Conservation (phyloP, 2,797 vertebrate genomes). For the Pangasius krempfi region DNA sequence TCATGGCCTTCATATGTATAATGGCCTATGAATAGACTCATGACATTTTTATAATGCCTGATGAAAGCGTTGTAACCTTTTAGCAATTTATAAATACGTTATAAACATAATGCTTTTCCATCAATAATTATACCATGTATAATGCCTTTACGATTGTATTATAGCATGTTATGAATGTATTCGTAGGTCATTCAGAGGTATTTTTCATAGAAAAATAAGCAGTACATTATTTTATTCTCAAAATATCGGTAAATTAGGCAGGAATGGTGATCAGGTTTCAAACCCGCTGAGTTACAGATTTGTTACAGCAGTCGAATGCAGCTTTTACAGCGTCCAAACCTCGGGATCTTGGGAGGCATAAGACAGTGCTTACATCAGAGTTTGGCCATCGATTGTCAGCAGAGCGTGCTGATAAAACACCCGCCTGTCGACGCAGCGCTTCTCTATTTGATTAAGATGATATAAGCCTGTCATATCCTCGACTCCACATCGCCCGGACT, state of each 20-base stretch:
- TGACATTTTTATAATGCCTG: no score
- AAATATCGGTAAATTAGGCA: neutral
- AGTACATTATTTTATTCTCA: no score
- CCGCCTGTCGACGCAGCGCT: conserved; percentile 20
- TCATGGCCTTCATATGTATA: neutral
- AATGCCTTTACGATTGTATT: neutral
- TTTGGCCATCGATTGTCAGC: conserved; percentile 48
- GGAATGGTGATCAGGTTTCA: neutral
- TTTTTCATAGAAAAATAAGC: neutral
- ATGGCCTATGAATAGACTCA: neutral
- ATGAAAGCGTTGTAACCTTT: neutral
- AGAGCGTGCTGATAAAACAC: conserved; percentile 44
- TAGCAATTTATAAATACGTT: neutral
- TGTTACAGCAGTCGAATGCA: conserved; percentile 23
- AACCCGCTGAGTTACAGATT: neutral
- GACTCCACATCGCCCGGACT: neutral
- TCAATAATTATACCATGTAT: neutral
- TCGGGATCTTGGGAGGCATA: conserved; percentile 25
- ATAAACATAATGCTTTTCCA: neutral
- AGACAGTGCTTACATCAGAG: neutral
- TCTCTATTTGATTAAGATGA: conserved; percentile 54
- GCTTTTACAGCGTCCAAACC: conserved; percentile 25
- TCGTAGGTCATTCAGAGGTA: neutral
- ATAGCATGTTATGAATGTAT: neutral
- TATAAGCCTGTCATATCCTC: conserved; percentile 48